These are phyloP conservation scores for Hylaeus volcanicus DNA, from an alignment of 1,140 invertebrate genomes.

Conservation along the genomic window DNA sequence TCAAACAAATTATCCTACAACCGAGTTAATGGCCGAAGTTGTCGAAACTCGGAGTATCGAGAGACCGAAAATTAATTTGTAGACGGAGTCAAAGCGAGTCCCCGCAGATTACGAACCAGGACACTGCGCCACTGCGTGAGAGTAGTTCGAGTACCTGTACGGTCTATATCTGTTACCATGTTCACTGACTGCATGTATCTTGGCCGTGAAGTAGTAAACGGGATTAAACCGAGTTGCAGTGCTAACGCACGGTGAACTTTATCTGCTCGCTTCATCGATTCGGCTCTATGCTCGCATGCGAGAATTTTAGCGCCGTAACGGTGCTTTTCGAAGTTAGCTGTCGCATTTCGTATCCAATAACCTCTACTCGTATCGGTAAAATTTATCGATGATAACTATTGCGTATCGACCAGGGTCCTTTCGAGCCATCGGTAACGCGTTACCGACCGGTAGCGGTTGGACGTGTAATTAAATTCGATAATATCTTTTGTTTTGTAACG, in stretches of 20 bases:
- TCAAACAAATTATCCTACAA: too few relatives aligned
- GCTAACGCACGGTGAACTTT: conserved; percentile 39
- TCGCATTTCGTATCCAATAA: background rate
- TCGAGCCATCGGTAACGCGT: background rate
- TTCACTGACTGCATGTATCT: conserved; percentile 33
- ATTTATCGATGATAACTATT: background rate
- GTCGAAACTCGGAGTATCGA: background rate
- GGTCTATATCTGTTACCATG: conserved; percentile 33
- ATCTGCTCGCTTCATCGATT: conserved; percentile 19
- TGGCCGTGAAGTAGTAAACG: conserved; percentile 48
- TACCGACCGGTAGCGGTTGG: too few relatives aligned
- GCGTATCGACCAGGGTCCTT: background rate
- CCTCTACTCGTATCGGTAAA: background rate
- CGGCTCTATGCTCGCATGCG: background rate
- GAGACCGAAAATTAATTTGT: conserved; percentile 7
- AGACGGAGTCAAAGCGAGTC: background rate
- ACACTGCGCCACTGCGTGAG: conserved; percentile 32
- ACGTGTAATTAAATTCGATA: background rate
- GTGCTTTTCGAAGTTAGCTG: background rate
- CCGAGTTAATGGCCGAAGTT: background rate
- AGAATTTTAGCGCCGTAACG: conserved; percentile 15
- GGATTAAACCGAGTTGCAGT: conserved; percentile 36
- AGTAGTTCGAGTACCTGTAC: conserved; percentile 40
- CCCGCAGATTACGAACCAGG: background rate
- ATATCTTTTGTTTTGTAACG: too few relatives aligned